A percentile compares a stretch with the other conserved stretches of the same genome.
These are phyloP conservation scores for Aplidium turbinatum DNA, from an alignment of 23 tunicate species.

Conservation along the genomic window DNA sequence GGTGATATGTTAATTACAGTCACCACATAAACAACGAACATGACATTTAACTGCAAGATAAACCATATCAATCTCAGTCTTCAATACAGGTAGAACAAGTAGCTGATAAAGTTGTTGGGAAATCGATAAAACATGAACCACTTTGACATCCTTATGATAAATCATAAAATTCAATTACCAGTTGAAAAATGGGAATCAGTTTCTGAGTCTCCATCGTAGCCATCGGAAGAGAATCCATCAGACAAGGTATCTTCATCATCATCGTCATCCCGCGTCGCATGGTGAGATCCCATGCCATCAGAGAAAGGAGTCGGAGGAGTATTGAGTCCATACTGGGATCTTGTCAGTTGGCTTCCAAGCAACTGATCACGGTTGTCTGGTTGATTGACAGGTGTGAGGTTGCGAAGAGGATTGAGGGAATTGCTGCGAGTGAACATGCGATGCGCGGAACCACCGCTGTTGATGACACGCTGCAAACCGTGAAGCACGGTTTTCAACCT, in stretches of 20 bases:
- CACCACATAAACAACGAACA: too few relatives aligned
- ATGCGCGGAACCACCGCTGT: conserved; percentile 28
- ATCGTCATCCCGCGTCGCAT: conserved; percentile 18
- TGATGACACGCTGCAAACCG: conserved; percentile 35
- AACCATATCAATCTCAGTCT: too few relatives aligned
- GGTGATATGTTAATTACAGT: too few relatives aligned
- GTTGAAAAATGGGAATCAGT: conserved; percentile 37
- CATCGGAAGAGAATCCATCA: conserved; percentile 49
- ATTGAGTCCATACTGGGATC: not conserved
- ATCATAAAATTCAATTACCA: too few relatives aligned
- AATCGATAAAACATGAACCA: too few relatives aligned
- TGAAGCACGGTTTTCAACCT: conserved; percentile 36
- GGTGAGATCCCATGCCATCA: not conserved
- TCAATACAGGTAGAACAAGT: too few relatives aligned
- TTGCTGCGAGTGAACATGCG: conserved; percentile 23
- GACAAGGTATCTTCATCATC: conserved; percentile 51
- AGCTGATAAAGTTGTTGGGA: too few relatives aligned
- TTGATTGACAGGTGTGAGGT: not conserved
- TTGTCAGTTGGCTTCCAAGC: not conserved
- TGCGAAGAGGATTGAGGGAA: conserved; percentile 10
- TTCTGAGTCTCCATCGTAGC: conserved; percentile 84
- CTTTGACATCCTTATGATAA: too few relatives aligned
- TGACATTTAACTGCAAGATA: too few relatives aligned
- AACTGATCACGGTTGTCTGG: too few relatives aligned
- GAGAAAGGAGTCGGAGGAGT: conserved; percentile 1